Evolutionary conservation across 2,797 vertebrate species (phyloP), one percentile per base, ranked within the genome.

Genomic region (Crenichthys baileyi): DNA sequence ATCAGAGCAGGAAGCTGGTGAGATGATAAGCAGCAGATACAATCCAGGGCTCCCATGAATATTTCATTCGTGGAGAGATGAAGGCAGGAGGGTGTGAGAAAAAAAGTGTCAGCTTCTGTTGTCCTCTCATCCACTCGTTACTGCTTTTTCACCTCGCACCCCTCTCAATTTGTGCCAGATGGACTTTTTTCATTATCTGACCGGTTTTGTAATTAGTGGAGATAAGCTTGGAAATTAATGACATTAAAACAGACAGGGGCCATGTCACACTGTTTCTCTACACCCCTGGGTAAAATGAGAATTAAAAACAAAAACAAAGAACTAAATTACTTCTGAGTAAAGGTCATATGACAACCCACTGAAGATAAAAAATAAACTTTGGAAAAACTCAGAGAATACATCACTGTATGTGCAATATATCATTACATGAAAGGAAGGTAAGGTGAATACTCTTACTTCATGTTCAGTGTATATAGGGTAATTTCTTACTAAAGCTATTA

Each of bases 1-100:
- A 60, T 41, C 3, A 75, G 79, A 80, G 72, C 41, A 73, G 82
- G 70, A 83, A 55, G 79, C 78, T 53, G 70, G 68, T 4, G 26
- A 83, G 71, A 81, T 73, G 82, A 90, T 79, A 85, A 80, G 80
- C 71, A 87, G 76, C 75, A 86, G 82, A 89, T 86, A 85, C 85
- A 92, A 91, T 89, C 82, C 79, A 84, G 82, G 68, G 77, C 81
- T 84, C 29, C 60, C 74, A 89, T 94, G 81, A 92, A 92, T 93
- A 91, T 94, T 92, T 92, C 41, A 92, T 93, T 89, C 65, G 48
- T 87, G 71, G 68, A 82, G 81, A 79, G 79, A 86, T 39, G 84
- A 68, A 53, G 78, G 81, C 53, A 46, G 85, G 29, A 87, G 77
- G 82, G 77, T 55, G 70, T 73, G 83, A 83, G 75, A 51, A 39